Conservation (phyloP, 2,888 invertebrate species). For the Oconnorella tubifera region DNA sequence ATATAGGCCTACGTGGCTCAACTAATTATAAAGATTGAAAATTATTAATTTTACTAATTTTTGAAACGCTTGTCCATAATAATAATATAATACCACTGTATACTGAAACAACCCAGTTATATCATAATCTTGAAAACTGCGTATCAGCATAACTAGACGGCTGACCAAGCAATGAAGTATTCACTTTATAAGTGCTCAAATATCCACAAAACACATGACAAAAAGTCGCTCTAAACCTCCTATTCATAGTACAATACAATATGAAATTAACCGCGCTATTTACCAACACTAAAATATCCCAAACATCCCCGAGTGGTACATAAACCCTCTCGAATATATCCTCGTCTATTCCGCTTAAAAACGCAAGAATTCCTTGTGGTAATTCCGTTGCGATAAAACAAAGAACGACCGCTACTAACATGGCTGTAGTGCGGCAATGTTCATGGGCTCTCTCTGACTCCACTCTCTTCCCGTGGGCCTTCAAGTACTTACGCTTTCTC, state of each 20-base stretch:
- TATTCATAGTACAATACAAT: constrained; percentile 88
- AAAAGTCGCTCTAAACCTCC: constrained; percentile 73
- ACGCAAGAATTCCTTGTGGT: constrained; percentile 71
- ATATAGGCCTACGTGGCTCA: too few relatives aligned
- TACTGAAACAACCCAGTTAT: neutral
- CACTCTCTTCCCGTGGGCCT: constrained; percentile 44
- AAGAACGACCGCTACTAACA: constrained; percentile 79
- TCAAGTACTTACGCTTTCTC: constrained; percentile 55
- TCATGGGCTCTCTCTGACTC: constrained; percentile 57
- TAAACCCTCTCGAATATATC: constrained; percentile 65
- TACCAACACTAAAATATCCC: constrained; percentile 84
- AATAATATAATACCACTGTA: neutral
- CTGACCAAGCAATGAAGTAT: neutral
- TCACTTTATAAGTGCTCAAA: neutral
- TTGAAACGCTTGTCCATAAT: neutral
- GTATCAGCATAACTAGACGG: constrained; percentile 1
- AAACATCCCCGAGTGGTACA: constrained; percentile 66
- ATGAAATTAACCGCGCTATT: constrained; percentile 92
- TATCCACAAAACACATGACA: constrained; percentile 36
- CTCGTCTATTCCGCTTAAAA: constrained; percentile 62
- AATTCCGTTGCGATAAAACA: constrained; percentile 87
- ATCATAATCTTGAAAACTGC: constrained; percentile 1
- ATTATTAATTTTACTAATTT: too few relatives aligned
- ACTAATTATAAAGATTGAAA: too few relatives aligned
- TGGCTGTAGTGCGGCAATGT: constrained; percentile 72